phyloP scores from a whole-genome alignment of 2,113 vertebrate genomes.

The Onychorhynchus coronatus region DNA sequence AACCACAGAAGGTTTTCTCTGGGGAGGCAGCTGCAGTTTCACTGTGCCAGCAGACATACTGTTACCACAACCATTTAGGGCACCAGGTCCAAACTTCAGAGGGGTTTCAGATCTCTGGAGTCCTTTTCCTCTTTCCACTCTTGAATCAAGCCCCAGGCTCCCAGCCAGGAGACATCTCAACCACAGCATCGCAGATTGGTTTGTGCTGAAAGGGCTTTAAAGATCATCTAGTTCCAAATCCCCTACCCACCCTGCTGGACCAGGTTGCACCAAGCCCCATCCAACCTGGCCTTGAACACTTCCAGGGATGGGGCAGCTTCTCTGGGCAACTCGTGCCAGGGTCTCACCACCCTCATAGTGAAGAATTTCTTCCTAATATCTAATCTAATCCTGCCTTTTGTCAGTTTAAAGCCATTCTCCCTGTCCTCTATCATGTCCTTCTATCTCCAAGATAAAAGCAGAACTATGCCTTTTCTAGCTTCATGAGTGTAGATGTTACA shows the following conservation, averaged over 20 bases:
- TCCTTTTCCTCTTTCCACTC: too few species aligned
- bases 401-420: background rate
- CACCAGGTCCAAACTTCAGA: background rate
- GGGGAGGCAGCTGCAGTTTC: background rate
- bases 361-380: background rate
- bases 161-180: background rate
- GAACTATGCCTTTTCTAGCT: background rate
- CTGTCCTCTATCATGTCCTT: too few species aligned
- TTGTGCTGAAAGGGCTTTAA: background rate
- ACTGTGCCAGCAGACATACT: background rate
- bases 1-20: rapidly evolving
- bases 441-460: background rate
- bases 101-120: background rate
- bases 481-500: background rate
- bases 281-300: background rate
- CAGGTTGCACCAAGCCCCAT: background rate
- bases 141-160: background rate
- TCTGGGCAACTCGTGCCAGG: background rate
- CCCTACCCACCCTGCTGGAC: background rate
- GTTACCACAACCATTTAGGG: background rate
- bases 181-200: rapidly evolving
- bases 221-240: background rate
- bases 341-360: background rate
- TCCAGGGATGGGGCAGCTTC: background rate
- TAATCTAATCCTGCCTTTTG: background rate